These are phyloP conservation scores for Chlorocebus sabaeus DNA, from an alignment of 2,113 vertebrate species.

Conservation along the genomic window DNA sequence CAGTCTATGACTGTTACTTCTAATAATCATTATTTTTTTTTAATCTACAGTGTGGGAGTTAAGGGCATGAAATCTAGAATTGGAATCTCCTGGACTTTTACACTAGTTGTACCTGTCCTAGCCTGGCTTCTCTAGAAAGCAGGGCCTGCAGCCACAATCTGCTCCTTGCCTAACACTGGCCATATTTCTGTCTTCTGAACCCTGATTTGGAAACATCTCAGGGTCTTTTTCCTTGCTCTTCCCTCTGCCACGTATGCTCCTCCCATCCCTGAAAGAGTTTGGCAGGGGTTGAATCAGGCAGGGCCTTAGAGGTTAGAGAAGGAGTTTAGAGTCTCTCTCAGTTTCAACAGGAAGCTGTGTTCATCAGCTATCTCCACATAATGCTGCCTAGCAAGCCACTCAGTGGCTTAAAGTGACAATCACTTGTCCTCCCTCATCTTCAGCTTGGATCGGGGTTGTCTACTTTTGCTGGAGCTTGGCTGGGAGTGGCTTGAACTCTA, in stretches of 20 bases:
- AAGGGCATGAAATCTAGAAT: background rate
- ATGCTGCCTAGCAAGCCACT: background rate
- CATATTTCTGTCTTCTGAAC: background rate
- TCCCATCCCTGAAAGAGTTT: background rate
- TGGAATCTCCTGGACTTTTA: background rate
- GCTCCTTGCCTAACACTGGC: background rate
- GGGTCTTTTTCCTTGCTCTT: background rate
- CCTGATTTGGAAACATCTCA: too few species aligned
- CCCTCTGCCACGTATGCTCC: background rate
- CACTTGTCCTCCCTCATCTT: rapidly evolving
- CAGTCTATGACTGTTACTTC: background rate
- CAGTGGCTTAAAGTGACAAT: rapidly evolving
- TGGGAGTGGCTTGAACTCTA: rapidly evolving
- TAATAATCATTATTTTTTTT: background rate
- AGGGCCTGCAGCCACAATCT: background rate
- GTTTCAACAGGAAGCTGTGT: background rate
- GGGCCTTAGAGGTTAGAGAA: background rate
- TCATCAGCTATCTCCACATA: rapidly evolving
- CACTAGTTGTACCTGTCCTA: too few species aligned
- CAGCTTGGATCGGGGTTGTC: background rate
- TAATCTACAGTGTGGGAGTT: background rate
- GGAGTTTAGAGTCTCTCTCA: background rate
- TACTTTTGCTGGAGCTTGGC: background rate
- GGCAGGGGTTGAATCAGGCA: too few species aligned
- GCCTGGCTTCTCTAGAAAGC: background rate